Evolutionary conservation across 2,797 vertebrate genomes (phyloP), one percentile per base, ranked within the genome.

Genomic region (Coilia nasus): DNA sequence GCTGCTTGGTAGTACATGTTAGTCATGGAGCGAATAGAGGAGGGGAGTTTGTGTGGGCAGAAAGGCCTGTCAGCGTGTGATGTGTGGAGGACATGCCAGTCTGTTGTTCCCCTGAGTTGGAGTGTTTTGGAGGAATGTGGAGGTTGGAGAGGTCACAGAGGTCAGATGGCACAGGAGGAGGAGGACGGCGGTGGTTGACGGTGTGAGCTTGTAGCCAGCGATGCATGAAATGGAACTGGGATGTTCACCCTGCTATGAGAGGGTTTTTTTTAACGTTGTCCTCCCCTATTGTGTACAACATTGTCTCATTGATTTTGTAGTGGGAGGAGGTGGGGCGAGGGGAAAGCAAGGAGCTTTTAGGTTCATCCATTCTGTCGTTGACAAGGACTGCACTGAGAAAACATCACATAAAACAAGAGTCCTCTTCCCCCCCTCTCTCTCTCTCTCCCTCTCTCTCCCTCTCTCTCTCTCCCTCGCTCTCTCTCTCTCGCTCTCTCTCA

Each of bases 201-300:
- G 47, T 83, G 47, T 28, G 35, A 60, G 57, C 84, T 89, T 85
- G 59, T 60, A 84, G 86, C 59, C 83, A 83, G 21, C 67, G 82
- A 86, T 86, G 88, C 88, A 89, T 86, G 87, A 87, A 88, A 90
- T 87, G 83, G 67, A 87, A 59, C 78, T 85, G 56, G 67, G 85
- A 85, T 85, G 81, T 41, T 44, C 87, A 85, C 85, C 59, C 88
- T 88, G 82, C 59, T 84, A 41, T 56, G 86, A 86, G 71, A 44
- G 31, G 83, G 82, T 90, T 82, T 85, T 78, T 78, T 78, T 78
- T 78, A 35, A 78, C 71, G 81, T 28, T 85, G 87, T 89, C 87
- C 84, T 87, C 41, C 83, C 59, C 44, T 81, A 85, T 82, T 71
- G 83, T 85, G 85, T 88, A 84, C 89, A 90, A 81, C 83, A 89